Evolutionary conservation across 2,888 invertebrate species (phyloP), one percentile per base, ranked within the genome.

Genomic region (Lasioglossum morio): DNA sequence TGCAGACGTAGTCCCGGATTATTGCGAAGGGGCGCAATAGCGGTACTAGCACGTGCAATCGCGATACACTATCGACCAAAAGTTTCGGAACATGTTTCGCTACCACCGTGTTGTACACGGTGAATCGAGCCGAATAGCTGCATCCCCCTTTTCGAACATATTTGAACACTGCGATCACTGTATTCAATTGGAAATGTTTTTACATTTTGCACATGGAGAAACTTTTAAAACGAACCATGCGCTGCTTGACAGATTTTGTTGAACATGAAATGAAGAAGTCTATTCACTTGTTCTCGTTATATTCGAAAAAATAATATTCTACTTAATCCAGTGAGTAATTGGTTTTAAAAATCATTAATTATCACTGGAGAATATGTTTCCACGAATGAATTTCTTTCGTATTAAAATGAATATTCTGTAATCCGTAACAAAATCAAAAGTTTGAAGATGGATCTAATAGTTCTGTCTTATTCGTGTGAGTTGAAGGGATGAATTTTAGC

Each of bases 1-100:
- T 7, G 43, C 14, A 27, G 43, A 72, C 27, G 72, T 30, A 72
- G 72, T 46, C 8, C 27, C 72, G 72, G 72, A 72, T 72, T 72
- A 72, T 72, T 43, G 43, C 40, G 3, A 8, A 34, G 66, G 66
- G 66, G 66, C 16, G 66, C 30, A 66, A 16, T 19, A 19, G 34
- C 66, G 66, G 66, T 19, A 8, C 34, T 66, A 30, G 19, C 66
- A 34, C 66, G 66, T 8, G 66, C 34, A 19, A 19, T 66, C 66
- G 34, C 66, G 66, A 60, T 66, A 66, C 66, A 66, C 66, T 66
- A 34, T 3, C 66, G 66, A 3, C 30, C 66, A 66, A 66, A 66
- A 66, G 66, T 66, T 66, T 19, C 1, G 8, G 19, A 14, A 34
- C 66, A 19, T 8, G 34, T 34, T 19, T 66, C 30, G 7, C 66